Percentiles rank a stretch among this genome's conserved stretches.
Conservation (phyloP, 2,888 invertebrate genomes). For the Gari tellinella region DNA sequence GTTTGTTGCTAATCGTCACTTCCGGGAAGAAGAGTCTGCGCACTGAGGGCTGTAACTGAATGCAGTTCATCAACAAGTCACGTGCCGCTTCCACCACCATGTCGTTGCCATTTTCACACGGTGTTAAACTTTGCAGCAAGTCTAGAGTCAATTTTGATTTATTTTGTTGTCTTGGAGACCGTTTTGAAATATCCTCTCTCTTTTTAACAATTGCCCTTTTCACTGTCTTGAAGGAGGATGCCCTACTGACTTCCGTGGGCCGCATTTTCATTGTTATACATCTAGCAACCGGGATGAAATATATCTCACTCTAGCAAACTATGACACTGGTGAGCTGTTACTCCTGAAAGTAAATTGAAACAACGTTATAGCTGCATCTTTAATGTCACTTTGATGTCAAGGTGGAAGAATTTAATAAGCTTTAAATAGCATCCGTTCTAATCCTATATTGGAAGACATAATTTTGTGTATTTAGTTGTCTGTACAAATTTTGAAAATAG, state of each 20-base stretch:
- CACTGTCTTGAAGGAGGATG: slow-evolving; percentile 53
- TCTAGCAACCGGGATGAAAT: too few relatives aligned
- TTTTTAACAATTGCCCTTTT: slow-evolving; percentile 41
- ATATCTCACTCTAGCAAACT: too few relatives aligned
- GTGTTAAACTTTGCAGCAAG: slow-evolving; percentile 73
- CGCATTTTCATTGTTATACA: not conserved
- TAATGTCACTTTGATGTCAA: too few relatives aligned
- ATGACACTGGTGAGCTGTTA: too few relatives aligned
- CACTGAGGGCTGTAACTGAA: slow-evolving; percentile 74
- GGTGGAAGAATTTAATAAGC: too few relatives aligned
- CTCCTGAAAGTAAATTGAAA: too few relatives aligned
- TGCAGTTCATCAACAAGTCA: slow-evolving; percentile 73
- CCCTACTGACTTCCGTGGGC: slow-evolving; percentile 22
- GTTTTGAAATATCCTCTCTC: slow-evolving; percentile 16
- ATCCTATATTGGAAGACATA: too few relatives aligned
- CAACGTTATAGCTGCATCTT: too few relatives aligned
- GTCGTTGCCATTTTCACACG: slow-evolving; percentile 73
- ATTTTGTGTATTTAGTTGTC: too few relatives aligned
- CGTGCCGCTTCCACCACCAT: slow-evolving; percentile 75
- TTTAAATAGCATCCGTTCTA: too few relatives aligned
- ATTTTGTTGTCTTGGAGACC: not conserved
- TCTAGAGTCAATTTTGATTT: slow-evolving; percentile 67
- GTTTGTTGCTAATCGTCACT: slow-evolving; percentile 62
- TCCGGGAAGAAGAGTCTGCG: slow-evolving; percentile 77
- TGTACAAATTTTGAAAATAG: too few relatives aligned